Evolutionary conservation across 2,888 invertebrate species (phyloP).

Genomic region (Poecilus cupreus): DNA sequence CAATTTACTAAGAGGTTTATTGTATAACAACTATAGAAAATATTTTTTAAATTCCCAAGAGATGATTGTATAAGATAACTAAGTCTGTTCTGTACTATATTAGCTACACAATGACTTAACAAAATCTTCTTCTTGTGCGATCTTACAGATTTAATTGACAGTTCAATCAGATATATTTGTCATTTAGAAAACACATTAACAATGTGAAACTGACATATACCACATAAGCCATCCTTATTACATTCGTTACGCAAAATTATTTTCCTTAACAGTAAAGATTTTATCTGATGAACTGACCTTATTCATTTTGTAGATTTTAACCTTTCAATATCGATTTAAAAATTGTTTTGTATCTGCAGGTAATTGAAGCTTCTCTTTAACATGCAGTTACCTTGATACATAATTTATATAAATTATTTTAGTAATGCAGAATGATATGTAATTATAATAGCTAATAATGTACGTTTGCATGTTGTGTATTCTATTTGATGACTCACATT

Average conservation of each 20-base stretch:
- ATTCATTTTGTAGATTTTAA: slow-evolving; percentile 30
- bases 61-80: too few relatives aligned
- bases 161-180: slow-evolving; percentile 42
- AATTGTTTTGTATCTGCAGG: background rate
- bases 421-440: background rate
- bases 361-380: background rate
- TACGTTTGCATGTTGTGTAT: background rate
- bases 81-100: background rate
- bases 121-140: background rate
- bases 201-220: slow-evolving; percentile 16
- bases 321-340: slow-evolving; percentile 1
- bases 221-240: background rate
- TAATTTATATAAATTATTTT: background rate
- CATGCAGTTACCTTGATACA: background rate
- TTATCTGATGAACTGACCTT: slow-evolving; percentile 9
- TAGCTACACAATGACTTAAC: background rate
- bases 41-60: background rate
- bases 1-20: too few relatives aligned
- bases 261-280: background rate
- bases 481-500: background rate
- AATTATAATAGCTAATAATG: background rate
- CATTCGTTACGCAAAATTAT: slow-evolving; percentile 29
- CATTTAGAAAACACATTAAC: slow-evolving; percentile 9
- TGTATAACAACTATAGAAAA: slow-evolving; percentile 23
- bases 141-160: slow-evolving; percentile 39